Evolutionary conservation across 2,113 vertebrate species (phyloP), one percentile per base, ranked within the genome.

Genomic region (Cyanocitta stelleri): DNA sequence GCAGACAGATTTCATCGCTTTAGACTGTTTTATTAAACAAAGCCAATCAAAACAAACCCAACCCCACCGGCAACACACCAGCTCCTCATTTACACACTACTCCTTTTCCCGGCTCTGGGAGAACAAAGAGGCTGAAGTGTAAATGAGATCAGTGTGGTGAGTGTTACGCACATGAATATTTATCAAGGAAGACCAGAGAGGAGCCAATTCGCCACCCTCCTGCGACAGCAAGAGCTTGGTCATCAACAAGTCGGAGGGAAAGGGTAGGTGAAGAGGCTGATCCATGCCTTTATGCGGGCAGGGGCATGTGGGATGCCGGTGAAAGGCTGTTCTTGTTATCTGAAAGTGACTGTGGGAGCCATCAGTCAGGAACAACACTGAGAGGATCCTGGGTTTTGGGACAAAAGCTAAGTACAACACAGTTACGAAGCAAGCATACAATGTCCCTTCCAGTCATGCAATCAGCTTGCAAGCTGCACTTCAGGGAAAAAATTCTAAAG

Each of bases 21-120:
- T 37, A 71, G 35, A 32, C 41, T 67, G 32, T 29, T 97, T 97
- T 95, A 97, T 96, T 97, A 81, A 92, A 94, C 89, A 94, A 82
- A 91, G 91, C 49, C 10, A 37, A 74, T 66, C 41, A 62, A 82
- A 76, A 85, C 76, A 84, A 86, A 96, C 29, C 59, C 43, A 84
- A 51, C n/a, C 56, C 39, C 43, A 41, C 32, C 2, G 1, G 41
- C 27, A 21, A 63, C 32, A 39, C 46, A 69, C 6, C 72, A 41
- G 56, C 55, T 90, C 55, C 48, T 95, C 81, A 58, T 85, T 86
- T 79, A 80, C 26, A 11, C 48, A 77, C 84, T 63, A 24, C 20
- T n/a, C 32, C 68, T 92, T 78, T 75, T n/a, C 56, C 75, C 61
- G 41, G 79, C 56, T 64, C 68, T 18, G 52, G 44, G 69, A 75